Evolutionary conservation across 37 sponge, comb jelly and placozoan genomes (phyloP).

Genomic region (Dysidea cf. avara): DNA sequence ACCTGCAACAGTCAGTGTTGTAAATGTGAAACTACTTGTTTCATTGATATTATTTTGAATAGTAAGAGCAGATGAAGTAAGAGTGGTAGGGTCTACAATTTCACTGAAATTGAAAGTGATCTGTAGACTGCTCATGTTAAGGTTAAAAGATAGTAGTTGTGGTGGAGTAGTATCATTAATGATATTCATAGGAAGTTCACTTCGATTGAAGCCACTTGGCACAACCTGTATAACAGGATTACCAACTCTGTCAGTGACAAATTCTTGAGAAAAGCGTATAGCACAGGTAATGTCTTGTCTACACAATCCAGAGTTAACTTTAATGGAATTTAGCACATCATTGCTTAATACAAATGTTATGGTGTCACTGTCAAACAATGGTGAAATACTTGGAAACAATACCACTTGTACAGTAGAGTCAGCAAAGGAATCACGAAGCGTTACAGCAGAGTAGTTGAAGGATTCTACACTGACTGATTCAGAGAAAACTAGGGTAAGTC

Average conservation of each 20-base stretch:
- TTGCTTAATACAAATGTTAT: slow-evolving; percentile 41
- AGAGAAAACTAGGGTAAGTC: slow-evolving; percentile 62
- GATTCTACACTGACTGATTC: slow-evolving; percentile 72
- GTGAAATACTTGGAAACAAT: slow-evolving; percentile 6
- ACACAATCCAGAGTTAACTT: slow-evolving; percentile 43
- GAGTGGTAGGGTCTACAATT: slow-evolving; percentile 57
- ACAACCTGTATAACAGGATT: slow-evolving; percentile 52
- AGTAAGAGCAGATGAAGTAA: slow-evolving; percentile 46
- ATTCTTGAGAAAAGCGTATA: slow-evolving; percentile 41
- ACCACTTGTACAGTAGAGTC: slow-evolving; percentile 28
- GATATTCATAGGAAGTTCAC: slow-evolving; percentile 32
- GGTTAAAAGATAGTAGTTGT: slow-evolving; percentile 40
- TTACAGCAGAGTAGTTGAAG: slow-evolving; percentile 59
- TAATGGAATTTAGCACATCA: slow-evolving; percentile 63
- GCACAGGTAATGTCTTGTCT: slow-evolving; percentile 26
- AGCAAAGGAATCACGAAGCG: slow-evolving; percentile 35
- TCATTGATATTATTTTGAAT: slow-evolving; percentile 50
- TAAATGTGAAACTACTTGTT: slow-evolving; percentile 52
- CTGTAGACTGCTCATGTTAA: slow-evolving; percentile 62
- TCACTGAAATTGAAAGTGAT: slow-evolving; percentile 77
- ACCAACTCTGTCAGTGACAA: slow-evolving; percentile 68
- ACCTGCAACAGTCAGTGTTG: slow-evolving; percentile 28
- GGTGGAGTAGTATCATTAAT: slow-evolving; percentile 75
- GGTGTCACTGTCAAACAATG: slow-evolving; percentile 36
- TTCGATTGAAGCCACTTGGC: slow-evolving; percentile 1